Conservation (phyloP, 2,888 invertebrate species). For the Nezara viridula region DNA sequence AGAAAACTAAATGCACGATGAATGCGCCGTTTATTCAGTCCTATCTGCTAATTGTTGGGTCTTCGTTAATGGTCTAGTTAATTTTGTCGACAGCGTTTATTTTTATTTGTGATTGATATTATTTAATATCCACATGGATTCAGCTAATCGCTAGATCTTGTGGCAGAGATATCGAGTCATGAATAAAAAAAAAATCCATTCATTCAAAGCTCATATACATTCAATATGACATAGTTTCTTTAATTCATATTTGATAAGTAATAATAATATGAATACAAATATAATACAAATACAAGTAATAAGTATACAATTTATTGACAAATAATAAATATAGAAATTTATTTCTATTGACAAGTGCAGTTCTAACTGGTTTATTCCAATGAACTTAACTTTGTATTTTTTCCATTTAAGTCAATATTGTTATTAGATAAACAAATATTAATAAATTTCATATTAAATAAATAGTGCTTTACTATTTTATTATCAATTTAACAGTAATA, state of each 20-base stretch:
- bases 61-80: background rate
- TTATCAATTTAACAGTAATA: too few species aligned
- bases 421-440: too few species aligned
- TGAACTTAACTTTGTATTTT: background rate
- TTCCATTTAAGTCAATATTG: background rate
- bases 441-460: too few species aligned
- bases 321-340: background rate
- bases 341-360: background rate
- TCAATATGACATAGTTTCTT: too few species aligned
- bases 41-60: slow-evolving; percentile 13
- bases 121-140: background rate
- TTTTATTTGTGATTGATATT: background rate
- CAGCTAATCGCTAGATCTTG: background rate
- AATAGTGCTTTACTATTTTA: too few species aligned
- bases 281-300: too few species aligned
- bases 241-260: background rate
- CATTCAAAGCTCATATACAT: too few species aligned
- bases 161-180: too few species aligned
- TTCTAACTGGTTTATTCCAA: background rate
- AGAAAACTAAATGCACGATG: slow-evolving; percentile 30
- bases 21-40: background rate
- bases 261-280: too few species aligned
- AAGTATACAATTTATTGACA: background rate
- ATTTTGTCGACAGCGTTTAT: background rate
- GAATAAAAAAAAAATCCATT: too few species aligned